Conservation (phyloP, 2,113 vertebrate species). For the Tetrao urogallus region DNA sequence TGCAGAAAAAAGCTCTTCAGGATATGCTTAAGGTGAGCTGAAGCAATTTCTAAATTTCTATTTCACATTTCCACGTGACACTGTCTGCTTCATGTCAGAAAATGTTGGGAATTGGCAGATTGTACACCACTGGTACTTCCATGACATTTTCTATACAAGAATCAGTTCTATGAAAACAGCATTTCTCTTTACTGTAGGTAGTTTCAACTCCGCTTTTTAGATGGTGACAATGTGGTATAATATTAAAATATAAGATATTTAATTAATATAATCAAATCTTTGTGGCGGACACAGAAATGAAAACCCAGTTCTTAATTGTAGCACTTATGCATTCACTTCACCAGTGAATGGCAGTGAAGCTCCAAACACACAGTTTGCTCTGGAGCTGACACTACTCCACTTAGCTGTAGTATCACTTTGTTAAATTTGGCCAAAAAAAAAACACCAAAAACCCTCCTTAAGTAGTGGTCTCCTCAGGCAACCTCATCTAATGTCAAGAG, state of each 20-base stretch:
- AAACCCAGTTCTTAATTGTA: neutral
- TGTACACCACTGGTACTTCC: rapidly evolving
- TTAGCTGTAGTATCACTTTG: neutral
- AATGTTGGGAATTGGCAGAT: neutral
- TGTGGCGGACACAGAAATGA: neutral
- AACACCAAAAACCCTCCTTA: rapidly evolving
- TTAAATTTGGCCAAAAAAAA: neutral
- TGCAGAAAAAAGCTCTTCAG: neutral
- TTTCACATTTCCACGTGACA: neutral
- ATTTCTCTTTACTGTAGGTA: neutral
- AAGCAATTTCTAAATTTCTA: neutral
- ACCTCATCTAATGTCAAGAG: neutral
- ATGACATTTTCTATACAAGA: neutral
- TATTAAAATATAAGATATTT: neutral
- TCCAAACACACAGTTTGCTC: neutral
- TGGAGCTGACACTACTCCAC: neutral
- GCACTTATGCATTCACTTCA: neutral
- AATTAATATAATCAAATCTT: neutral
- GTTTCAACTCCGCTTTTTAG: neutral
- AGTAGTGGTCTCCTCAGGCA: neutral
- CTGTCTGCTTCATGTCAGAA: neutral
- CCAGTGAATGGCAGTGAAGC: neutral
- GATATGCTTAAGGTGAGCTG: neutral
- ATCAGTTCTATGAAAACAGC: neutral
- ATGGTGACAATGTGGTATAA: neutral